Conservation (phyloP, 1,140 invertebrate genomes). For the Bombus cullumanus region DNA sequence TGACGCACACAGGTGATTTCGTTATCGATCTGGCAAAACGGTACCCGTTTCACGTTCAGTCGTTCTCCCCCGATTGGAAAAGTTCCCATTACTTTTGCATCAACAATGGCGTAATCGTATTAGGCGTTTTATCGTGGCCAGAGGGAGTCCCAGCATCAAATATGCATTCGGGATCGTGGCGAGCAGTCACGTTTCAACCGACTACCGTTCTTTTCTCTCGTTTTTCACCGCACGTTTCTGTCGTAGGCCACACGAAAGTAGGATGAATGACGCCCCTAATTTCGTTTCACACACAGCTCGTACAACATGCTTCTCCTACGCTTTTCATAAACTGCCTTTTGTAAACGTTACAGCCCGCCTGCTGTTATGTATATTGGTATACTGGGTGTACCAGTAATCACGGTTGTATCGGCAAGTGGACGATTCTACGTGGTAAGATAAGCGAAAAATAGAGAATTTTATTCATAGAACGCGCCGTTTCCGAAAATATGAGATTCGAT, state of each 20-base stretch:
- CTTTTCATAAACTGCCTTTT: slow-evolving; percentile 16
- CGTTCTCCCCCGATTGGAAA: neutral
- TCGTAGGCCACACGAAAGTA: slow-evolving; percentile 17
- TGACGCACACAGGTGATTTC: too few species aligned
- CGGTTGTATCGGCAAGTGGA: neutral
- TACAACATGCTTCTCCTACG: neutral
- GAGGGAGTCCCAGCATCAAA: slow-evolving; percentile 17
- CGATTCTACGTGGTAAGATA: neutral
- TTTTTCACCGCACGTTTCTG: slow-evolving; percentile 16
- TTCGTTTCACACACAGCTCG: slow-evolving; percentile 8
- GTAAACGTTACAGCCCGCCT: neutral
- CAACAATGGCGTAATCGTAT: slow-evolving; percentile 24
- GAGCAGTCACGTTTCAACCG: slow-evolving; percentile 32
- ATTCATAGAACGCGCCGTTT: too few species aligned
- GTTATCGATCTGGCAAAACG: neutral
- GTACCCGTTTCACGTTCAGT: neutral
- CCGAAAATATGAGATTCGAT: too few species aligned
- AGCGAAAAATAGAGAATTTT: too few species aligned
- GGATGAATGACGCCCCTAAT: slow-evolving; percentile 45
- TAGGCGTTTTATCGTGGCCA: slow-evolving; percentile 29
- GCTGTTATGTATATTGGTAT: neutral
- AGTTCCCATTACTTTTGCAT: slow-evolving; percentile 25
- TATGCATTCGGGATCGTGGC: slow-evolving; percentile 21
- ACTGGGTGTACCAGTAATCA: neutral
- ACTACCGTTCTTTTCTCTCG: slow-evolving; percentile 31